Evolutionary conservation across 2,888 invertebrate genomes (phyloP), one percentile per base, ranked within the genome.

Genomic region (Amphipyra tragopoginis): DNA sequence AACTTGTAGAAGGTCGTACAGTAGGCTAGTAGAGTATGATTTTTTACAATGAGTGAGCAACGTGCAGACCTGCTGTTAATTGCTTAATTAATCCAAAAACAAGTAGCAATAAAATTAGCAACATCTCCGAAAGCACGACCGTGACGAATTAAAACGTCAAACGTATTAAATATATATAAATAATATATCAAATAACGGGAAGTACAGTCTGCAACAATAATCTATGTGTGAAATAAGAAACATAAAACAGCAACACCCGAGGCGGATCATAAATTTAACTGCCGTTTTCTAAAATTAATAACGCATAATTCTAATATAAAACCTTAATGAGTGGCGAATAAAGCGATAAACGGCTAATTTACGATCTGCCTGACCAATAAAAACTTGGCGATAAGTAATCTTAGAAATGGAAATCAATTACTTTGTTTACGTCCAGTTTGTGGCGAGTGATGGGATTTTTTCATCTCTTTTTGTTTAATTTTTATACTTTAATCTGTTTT

Each of bases 281-380:
- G 83, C 84, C 87, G 87, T 91, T 92, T 91, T 92, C 90, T 90
- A 90, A 92, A 89, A 92, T 93, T 92, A 92, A 92, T 93, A 92
- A 87, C 87, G 90, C 89, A 90, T 93, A 91, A 91, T 89, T 87
- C 85, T 86, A 86, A 88, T 88, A 90, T 92, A 90, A 92, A 92
- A 89, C 89, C 86, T 89, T 92, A 93, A 93, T 93, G 92, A 92
- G 90, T 88, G 88, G 88, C 85, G 90, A 92, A 93, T 93, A 93
- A 89, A 93, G 92, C 88, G 80, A 92, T 93, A 93, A 92, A 92
- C 79, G 61, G 65, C 69, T 84, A 84, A 92, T 92, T 92, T 93
- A 93, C 82, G 82, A 80, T 69, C 80, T 64, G 76, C 62, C 73
- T 72, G 75, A 72, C 70, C 79, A 84, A 89, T 90, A 91, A 90